Percentiles rank a stretch among this genome's conserved stretches.
Evolutionary conservation across 2,113 vertebrate genomes (phyloP).

Genomic region (Oxyura jamaicensis): DNA sequence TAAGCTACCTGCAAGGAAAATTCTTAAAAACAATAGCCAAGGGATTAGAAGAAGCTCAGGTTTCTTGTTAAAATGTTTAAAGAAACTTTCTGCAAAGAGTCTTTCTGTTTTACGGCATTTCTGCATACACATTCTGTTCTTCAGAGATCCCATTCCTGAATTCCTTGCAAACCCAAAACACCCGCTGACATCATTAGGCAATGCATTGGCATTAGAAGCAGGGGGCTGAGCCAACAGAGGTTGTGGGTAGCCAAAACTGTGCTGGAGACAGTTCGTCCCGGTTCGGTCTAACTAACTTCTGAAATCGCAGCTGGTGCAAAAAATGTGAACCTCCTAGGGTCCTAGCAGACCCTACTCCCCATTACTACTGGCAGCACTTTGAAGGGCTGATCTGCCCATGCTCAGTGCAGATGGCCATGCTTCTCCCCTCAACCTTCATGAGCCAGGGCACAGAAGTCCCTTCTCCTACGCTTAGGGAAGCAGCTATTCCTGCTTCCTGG

Average conservation of each 20-base stretch:
- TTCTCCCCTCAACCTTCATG: neutral
- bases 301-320: slow-evolving; percentile 31
- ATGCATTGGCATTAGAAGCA: slow-evolving; percentile 45
- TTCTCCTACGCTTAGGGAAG: neutral
- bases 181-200: slow-evolving; percentile 66
- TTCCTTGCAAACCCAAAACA: slow-evolving; percentile 66
- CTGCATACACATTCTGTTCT: slow-evolving; percentile 58
- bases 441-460: neutral
- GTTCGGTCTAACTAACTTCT: slow-evolving; percentile 24
- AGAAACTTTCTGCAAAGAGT: slow-evolving; percentile 32
- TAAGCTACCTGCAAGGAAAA: slow-evolving; percentile 20
- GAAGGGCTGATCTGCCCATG: neutral
- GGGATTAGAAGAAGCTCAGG: neutral
- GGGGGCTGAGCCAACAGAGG: neutral
- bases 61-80: slow-evolving; percentile 33
- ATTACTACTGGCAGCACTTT: neutral
- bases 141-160: slow-evolving; percentile 48
- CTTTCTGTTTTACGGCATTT: slow-evolving; percentile 22
- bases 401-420: accelerated
- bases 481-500: neutral
- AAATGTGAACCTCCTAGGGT: neutral
- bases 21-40: neutral
- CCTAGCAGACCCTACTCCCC: neutral
- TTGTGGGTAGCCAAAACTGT: slow-evolving; percentile 51
- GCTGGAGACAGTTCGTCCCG: slow-evolving; percentile 3